A percentile compares a stretch with the other conserved stretches of the same genome.
Evolutionary conservation across 2,888 invertebrate genomes (phyloP).

Genomic region (Trileptium ribeirensis): DNA sequence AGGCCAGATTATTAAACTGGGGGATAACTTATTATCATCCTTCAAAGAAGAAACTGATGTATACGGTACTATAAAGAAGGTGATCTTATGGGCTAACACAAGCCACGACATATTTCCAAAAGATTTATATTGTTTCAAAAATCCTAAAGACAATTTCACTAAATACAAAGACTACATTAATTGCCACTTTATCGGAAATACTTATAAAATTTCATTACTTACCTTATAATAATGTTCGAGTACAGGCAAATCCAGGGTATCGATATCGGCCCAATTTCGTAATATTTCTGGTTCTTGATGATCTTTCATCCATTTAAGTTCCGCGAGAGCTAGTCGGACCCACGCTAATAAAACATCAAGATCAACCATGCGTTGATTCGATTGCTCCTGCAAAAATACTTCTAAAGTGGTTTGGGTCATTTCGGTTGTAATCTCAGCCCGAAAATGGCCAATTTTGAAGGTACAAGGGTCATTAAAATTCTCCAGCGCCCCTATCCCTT

Average conservation of each 20-base stretch:
- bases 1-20: too few species aligned
- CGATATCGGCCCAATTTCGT: slow-evolving; percentile 87
- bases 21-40: too few species aligned
- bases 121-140: too few species aligned
- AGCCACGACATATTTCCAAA: too few species aligned
- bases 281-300: slow-evolving; percentile 89
- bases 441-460: too few species aligned
- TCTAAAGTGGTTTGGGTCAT: background rate
- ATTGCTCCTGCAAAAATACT: slow-evolving; percentile 61
- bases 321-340: slow-evolving; percentile 77
- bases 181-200: too few species aligned
- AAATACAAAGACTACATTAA: too few species aligned
- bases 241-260: slow-evolving; percentile 78
- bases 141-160: too few species aligned
- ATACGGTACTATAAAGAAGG: too few species aligned
- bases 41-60: too few species aligned
- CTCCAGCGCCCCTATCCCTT: background rate
- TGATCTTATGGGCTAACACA: too few species aligned
- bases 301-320: slow-evolving; percentile 91
- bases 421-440: background rate
- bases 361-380: slow-evolving; percentile 76
- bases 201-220: too few species aligned
- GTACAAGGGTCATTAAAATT: background rate
- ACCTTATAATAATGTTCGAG: slow-evolving; percentile 84
- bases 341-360: slow-evolving; percentile 73